Evolutionary conservation across 2,888 invertebrate species (phyloP).

Genomic region (Epiblema foenella): DNA sequence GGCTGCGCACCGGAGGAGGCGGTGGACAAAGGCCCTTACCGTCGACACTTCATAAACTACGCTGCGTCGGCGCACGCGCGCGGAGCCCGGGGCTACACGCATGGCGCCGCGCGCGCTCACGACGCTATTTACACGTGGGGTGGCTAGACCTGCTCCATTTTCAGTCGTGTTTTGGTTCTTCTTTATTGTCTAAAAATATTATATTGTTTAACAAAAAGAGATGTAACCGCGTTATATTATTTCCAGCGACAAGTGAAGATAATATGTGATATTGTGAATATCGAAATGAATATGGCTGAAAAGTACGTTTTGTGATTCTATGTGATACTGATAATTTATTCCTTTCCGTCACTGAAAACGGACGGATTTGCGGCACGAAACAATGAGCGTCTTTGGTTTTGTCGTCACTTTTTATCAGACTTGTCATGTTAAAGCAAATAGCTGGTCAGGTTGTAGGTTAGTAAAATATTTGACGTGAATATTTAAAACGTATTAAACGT

Average conservation of each 20-base stretch:
- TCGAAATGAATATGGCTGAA: too few relatives aligned
- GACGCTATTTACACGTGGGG: neutral
- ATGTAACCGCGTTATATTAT: too few relatives aligned
- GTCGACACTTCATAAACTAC: constrained; percentile 30
- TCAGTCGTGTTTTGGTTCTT: neutral
- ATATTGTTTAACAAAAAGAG: neutral
- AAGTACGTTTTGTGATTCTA: too few relatives aligned
- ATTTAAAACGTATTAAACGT: neutral
- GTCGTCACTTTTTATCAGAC: neutral
- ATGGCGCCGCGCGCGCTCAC: constrained; percentile 6
- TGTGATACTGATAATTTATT: too few relatives aligned
- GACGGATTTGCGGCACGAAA: too few relatives aligned
- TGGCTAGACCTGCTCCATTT: neutral
- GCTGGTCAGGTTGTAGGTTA: neutral
- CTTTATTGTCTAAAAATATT: neutral
- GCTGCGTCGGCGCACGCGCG: constrained; percentile 39
- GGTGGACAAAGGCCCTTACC: constrained; percentile 10
- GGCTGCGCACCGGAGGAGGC: neutral
- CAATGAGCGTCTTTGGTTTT: neutral
- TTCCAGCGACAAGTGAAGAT: too few relatives aligned
- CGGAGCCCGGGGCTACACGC: constrained; percentile 13
- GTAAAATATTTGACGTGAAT: neutral
- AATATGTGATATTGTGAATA: too few relatives aligned
- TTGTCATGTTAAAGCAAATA: too few relatives aligned
- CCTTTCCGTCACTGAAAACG: too few relatives aligned